Evolutionary conservation across 2,888 invertebrate species (phyloP), one percentile per base, ranked within the genome.

Genomic region (Bedellia somnulentella): DNA sequence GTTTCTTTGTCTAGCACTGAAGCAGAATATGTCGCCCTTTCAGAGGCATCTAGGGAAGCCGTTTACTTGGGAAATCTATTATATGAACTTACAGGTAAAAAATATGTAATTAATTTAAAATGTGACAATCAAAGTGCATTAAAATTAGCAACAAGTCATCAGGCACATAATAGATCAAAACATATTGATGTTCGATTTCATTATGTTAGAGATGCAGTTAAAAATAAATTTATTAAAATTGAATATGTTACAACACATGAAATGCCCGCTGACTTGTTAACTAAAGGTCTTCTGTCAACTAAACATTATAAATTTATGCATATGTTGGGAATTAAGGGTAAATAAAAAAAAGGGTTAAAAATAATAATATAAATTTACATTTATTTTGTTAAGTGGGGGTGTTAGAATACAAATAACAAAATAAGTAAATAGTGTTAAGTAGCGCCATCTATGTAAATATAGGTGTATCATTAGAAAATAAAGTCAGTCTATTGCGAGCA

Each of bases 1-100:
- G 26, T 31, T 3, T 8, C 28, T 2, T 13, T 32, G 8, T 24
- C 27, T 15, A 32, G 32, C 27, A 22, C 32, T 14, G 32, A 32
- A 14, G 27, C 28, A 15, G 32, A 32, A 16, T 32, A 32, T 32
- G 16, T 27, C n/a, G 27, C 32, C 3, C n/a, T 32, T 8, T 27
- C 32, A 10, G 32, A 32, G 15, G 28, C 27, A 11, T 14, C 15
- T 32, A 18, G 32, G 10, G 28, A 32, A 27, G 32, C 28, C 12
- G 27, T 32, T 6, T 32, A 32, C 27, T 23, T 32, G 15, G 15
- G 24, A 23, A 32, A 32, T 27, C 23, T 32, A 12, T 2, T 23
- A 15, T 17, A 14, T 27, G 32, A 32, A 11, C 27, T 32, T 10
- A 27, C 16, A 11, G 27, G 27, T 11, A 5, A 17, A 10, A 3